Evolutionary conservation across 2,888 invertebrate species (phyloP).

Genomic region (Aspidiotus destructor): DNA sequence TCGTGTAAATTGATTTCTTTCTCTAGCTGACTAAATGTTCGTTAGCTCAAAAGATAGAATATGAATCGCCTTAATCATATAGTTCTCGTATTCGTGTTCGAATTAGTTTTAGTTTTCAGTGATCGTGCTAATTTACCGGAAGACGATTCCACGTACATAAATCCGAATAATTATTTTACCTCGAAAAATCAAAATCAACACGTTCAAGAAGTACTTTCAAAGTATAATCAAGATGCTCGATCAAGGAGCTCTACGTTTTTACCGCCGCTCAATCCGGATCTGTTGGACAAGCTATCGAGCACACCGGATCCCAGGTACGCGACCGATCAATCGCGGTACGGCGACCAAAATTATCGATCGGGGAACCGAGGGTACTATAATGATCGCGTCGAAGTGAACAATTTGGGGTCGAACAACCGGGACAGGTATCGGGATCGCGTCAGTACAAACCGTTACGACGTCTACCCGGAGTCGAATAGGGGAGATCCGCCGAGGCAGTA

Average conservation of each 20-base stretch:
- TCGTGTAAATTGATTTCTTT: not conserved
- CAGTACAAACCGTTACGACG: conserved; percentile 17
- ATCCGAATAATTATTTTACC: conserved; percentile 32
- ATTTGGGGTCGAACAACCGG: not conserved
- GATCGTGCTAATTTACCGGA: conserved; percentile 12
- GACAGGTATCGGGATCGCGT: conserved; percentile 12
- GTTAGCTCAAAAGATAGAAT: not conserved
- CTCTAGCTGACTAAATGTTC: not conserved
- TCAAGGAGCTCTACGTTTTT: conserved; percentile 6
- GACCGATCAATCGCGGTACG: not conserved
- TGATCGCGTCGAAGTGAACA: not conserved
- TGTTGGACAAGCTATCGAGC: conserved; percentile 1
- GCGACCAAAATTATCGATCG: conserved; percentile 9
- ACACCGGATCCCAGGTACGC: conserved; percentile 25
- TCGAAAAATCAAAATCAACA: conserved; percentile 23
- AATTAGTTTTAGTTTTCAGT: not conserved
- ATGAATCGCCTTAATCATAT: not conserved
- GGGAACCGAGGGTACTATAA: not conserved
- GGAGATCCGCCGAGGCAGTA: conserved; percentile 26
- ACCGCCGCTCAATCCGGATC: not conserved
- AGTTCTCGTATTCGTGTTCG: not conserved
- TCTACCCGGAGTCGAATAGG: not conserved
- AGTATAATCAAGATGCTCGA: conserved; percentile 23
- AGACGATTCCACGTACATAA: conserved; percentile 15
- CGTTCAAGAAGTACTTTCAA: conserved; percentile 21